Conservation (phyloP, 2,113 vertebrate genomes). For the Ibidorhyncha struthersii region DNA sequence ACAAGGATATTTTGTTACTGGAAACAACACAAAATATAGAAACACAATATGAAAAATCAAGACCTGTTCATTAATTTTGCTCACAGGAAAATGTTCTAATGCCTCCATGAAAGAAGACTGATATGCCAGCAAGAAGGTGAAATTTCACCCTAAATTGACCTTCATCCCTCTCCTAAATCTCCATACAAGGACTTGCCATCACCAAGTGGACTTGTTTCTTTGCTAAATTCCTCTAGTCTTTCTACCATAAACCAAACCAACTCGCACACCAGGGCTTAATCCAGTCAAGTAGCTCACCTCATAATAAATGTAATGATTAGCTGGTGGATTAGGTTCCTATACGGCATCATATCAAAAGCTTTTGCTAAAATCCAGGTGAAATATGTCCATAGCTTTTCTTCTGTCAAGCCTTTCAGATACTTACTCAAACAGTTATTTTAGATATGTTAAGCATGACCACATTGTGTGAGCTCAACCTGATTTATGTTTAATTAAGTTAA, state of each 20-base stretch:
- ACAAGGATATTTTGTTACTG: neutral
- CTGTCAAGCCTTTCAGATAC: slow-evolving; percentile 8
- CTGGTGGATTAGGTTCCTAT: slow-evolving; percentile 21
- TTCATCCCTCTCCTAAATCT: neutral
- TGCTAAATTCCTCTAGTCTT: neutral
- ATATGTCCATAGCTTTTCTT: slow-evolving; percentile 28
- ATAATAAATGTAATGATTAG: slow-evolving; percentile 38
- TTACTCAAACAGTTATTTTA: slow-evolving; percentile 44
- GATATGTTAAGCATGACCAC: neutral
- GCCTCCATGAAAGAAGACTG: neutral
- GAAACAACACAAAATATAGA: neutral
- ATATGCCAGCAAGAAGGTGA: neutral
- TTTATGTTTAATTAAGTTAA: slow-evolving; percentile 22
- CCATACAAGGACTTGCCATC: fast-evolving
- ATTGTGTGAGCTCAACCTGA: neutral
- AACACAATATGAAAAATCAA: neutral
- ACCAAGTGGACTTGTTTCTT: neutral
- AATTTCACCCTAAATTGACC: neutral
- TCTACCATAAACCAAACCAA: neutral
- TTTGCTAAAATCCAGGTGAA: slow-evolving; percentile 58
- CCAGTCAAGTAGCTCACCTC: neutral
- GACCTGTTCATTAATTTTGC: neutral
- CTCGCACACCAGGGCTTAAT: neutral
- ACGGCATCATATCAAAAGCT: slow-evolving; percentile 15
- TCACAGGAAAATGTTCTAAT: neutral